Conservation (phyloP, 2,113 vertebrate species). For the Oryzias woworae region DNA sequence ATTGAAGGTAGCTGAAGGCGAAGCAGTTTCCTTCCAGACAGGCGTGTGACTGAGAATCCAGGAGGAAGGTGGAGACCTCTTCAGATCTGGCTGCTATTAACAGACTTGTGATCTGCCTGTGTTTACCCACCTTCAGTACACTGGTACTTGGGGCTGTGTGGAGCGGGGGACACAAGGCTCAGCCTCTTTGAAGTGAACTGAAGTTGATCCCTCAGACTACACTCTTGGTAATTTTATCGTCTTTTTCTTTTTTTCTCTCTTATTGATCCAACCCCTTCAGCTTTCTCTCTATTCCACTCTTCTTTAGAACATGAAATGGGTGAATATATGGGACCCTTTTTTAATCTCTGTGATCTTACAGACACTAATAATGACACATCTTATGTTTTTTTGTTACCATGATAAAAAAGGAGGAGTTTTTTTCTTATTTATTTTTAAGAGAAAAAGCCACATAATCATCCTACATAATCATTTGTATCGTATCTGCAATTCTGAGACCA, state of each 20-base stretch:
- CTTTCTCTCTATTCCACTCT: not conserved
- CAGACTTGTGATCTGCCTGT: constrained; percentile 77
- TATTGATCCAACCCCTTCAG: constrained; percentile 27
- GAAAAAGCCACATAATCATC: no score
- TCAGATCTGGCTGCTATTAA: constrained; percentile 79
- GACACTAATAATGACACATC: constrained; percentile 12
- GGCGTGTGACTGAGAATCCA: constrained; percentile 63
- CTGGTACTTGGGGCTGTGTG: constrained; percentile 67
- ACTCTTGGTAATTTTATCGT: constrained; percentile 76
- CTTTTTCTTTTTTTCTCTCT: constrained; percentile 37
- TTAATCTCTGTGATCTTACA: constrained; percentile 32
- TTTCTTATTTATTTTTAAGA: no score
- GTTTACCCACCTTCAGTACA: constrained; percentile 77
- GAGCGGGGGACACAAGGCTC: constrained; percentile 55
- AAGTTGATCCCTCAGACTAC: constrained; percentile 78
- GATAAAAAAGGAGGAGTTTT: no score
- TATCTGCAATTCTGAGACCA: no score
- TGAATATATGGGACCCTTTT: constrained; percentile 59
- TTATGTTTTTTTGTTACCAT: no score
- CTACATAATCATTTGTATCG: no score
- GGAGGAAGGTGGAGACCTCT: constrained; percentile 78
- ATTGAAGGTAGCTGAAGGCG: constrained; percentile 51
- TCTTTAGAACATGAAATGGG: constrained; percentile 42
- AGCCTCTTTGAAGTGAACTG: constrained; percentile 78
- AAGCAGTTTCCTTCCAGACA: constrained; percentile 63